Percentiles rank a stretch among this genome's conserved stretches.
Evolutionary conservation across 2,888 invertebrate species (phyloP).

Genomic region (Acleris laterana): DNA sequence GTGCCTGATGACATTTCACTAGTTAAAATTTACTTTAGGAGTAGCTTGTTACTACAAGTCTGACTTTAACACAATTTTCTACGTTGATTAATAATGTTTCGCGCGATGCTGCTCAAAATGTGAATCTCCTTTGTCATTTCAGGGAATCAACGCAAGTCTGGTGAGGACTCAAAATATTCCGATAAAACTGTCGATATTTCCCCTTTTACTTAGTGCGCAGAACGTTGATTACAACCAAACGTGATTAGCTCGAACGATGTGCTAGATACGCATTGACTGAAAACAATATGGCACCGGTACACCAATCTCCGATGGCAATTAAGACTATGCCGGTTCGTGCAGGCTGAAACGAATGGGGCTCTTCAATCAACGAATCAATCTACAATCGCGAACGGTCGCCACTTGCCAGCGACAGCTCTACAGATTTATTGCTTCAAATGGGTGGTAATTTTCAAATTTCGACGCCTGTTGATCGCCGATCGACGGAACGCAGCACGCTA

Average conservation of each 20-base stretch:
- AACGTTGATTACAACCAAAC: constrained; percentile 20
- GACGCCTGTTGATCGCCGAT: constrained; percentile 73
- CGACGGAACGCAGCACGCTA: constrained; percentile 49
- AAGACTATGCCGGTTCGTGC: constrained; percentile 72
- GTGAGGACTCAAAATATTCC: not conserved
- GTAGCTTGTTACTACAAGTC: constrained; percentile 9
- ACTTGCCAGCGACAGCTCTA: constrained; percentile 80
- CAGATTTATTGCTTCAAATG: constrained; percentile 78
- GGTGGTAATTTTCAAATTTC: constrained; percentile 80
- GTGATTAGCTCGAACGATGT: constrained; percentile 24
- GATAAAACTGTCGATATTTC: not conserved
- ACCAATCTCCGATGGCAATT: constrained; percentile 80
- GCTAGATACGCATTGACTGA: constrained; percentile 38
- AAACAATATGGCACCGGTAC: constrained; percentile 52
- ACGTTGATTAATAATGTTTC: not conserved
- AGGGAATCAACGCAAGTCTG: too few species aligned
- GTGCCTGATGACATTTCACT: constrained; percentile 25
- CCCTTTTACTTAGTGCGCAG: not conserved
- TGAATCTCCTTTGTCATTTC: too few species aligned
- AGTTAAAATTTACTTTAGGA: constrained; percentile 27
- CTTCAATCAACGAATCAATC: constrained; percentile 85
- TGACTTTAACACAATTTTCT: not conserved
- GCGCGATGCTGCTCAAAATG: too few species aligned
- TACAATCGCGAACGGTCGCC: constrained; percentile 79
- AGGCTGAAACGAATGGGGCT: constrained; percentile 79